Evolutionary conservation across 2,888 invertebrate genomes (phyloP), one percentile per base, ranked within the genome.

Genomic region (Latrodectus hesperus): DNA sequence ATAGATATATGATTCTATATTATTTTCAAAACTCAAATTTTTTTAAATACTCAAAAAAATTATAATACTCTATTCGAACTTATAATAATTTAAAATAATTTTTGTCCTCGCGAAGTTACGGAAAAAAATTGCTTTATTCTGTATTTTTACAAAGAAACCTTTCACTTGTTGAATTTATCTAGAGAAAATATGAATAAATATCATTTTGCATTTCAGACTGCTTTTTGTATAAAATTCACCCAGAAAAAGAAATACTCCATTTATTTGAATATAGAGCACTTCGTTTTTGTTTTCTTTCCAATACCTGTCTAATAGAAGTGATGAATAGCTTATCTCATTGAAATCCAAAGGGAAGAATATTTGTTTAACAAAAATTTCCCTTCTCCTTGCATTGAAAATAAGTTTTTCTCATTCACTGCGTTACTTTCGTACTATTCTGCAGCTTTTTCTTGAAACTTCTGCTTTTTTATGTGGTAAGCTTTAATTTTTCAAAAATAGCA

Each of bases 141-240:
- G 4, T 4, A 38, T 38, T 38, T 38, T 38, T 6, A 38, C 22
- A 70, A 53, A 22, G 67, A 79, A 75, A 60, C 68, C 68, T 74
- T 74, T 75, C 85, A 85, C 85, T 85, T 85, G 79, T 85, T 85
- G 85, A 79, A 74, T 79, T 79, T 74, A 74, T 60, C 79, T 74
- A 49, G 12, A 67, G 85, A 74, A 78, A 74, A 79, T 85, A 79
- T 85, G 78, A 74, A 68, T 17, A 79, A 74, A 84, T 84, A 84
- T 75, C 76, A 84, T 84, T 84, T 76, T 75, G 79, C 74, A 79
- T 85, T 85, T 79, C 68, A 74, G 73, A 78, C 68, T 85, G 70
- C 74, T 67, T 79, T 68, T 72, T 16, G 26, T 52, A 55, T 55
- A 67, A 67, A 84, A 78, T 38, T 72, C 65, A 53, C 22, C 53